phyloP scores from a whole-genome alignment of 2,113 vertebrate species.

The Arenaria interpres region DNA sequence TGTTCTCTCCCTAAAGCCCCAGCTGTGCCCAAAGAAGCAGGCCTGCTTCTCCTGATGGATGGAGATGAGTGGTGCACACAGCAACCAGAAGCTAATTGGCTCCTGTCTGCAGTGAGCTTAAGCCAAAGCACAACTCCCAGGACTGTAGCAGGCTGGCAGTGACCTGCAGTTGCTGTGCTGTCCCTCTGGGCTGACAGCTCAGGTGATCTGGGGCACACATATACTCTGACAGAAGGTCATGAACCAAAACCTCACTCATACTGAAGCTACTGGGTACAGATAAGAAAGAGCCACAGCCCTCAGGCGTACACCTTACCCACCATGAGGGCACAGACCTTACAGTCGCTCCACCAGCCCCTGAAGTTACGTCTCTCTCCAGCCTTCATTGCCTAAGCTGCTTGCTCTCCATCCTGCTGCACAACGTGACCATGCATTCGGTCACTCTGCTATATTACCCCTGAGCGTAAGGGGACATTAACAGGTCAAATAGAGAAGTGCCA shows the following conservation, averaged over 20 bases:
- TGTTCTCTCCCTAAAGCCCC: neutral
- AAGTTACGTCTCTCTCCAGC: neutral
- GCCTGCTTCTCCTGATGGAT: neutral
- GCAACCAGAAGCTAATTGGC: rapidly evolving
- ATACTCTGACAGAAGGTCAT: neutral
- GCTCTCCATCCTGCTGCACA: neutral
- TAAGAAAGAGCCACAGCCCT: neutral
- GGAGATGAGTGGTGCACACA: neutral
- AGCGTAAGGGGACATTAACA: neutral
- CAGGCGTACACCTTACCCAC: neutral
- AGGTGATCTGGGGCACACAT: neutral
- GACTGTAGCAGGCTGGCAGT: neutral
- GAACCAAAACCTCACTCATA: neutral
- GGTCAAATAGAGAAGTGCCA: neutral
- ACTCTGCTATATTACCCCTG: neutral
- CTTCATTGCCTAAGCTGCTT: neutral
- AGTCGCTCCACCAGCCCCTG: neutral
- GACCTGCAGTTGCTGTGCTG: neutral
- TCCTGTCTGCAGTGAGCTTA: neutral
- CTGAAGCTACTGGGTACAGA: neutral
- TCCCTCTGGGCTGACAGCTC: neutral
- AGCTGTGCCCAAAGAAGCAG: neutral
- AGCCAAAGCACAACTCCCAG: neutral
- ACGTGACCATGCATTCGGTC: neutral
- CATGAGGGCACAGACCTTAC: neutral